Evolutionary conservation across 1,140 invertebrate species (phyloP).

Genomic region (Ganaspis sp.): DNA sequence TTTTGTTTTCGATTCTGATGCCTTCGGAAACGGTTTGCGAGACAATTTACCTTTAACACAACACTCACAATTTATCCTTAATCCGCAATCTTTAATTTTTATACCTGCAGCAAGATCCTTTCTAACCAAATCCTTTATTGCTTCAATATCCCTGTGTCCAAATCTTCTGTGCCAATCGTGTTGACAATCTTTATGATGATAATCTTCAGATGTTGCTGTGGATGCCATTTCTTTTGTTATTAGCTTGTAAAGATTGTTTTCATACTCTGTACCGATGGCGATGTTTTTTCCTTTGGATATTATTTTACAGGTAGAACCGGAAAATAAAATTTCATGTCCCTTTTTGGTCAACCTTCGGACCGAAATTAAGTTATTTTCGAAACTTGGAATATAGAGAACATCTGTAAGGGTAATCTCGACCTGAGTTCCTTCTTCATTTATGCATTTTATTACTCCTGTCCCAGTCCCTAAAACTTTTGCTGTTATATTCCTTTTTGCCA

Average conservation of each 20-base stretch:
- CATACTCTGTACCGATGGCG: background rate
- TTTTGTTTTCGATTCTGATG: conserved; percentile 27
- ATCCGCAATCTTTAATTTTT: conserved; percentile 33
- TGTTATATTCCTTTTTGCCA: background rate
- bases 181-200: conserved; percentile 30
- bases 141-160: conserved; percentile 37
- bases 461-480: background rate
- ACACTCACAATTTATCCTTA: conserved; percentile 33
- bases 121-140: conserved; percentile 24
- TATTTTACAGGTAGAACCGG: background rate
- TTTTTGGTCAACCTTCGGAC: conserved; percentile 1
- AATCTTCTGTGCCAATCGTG: conserved; percentile 42
- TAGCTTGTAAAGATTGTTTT: background rate
- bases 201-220: background rate
- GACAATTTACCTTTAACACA: conserved; percentile 44
- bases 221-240: background rate
- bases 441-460: conserved; percentile 3
- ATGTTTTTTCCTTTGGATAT: background rate
- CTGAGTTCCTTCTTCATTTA: background rate
- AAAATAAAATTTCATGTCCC: background rate
- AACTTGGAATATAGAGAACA: conserved; percentile 29
- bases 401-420: conserved; percentile 12
- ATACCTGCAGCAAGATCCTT: conserved; percentile 36
- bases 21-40: conserved; percentile 46
- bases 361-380: conserved; percentile 27